Evolutionary conservation across 2,113 vertebrate genomes (phyloP), one percentile per base, ranked within the genome.

Genomic region (Petromus typicus): DNA sequence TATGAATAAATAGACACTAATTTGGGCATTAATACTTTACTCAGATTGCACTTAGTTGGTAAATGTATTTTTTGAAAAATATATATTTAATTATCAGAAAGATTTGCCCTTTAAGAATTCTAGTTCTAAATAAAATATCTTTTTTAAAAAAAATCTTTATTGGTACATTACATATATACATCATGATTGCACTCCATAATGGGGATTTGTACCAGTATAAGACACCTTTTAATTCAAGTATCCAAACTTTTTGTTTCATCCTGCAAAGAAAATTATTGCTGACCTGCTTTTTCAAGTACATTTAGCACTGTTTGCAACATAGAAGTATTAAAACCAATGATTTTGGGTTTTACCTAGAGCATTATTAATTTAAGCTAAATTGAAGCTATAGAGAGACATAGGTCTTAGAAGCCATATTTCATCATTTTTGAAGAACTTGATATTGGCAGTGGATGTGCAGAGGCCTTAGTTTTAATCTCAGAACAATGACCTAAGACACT

Each of bases 401-500:
- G 10, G 73, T 80, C 71, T 90, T 43, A 14, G 27, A 85, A 37
- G 32, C 87, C 14, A 17, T 90, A 57, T 85, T 92, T 94, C 67
- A 69, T 88, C 56, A n/a, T 63, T 64, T 63, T 73, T 90, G 40
- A 80, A 71, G 94, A n/a, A 43, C 85, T 94, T 64, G 20, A 30
- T 67, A 18, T 84, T 88, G 71, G 83, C 43, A 63, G 5, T 57
- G 17, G 32, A 27, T 17, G 7, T 27, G 10, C 57, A 45, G 78
- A 34, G 76, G 43, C 76, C 67, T n/a, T 8, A 43, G 76, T 64
- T 95, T 96, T 97, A 85, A 88, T 95, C 57, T 85, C 12, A 64
- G 85, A 92, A 64, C 32, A 34, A 5, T 81, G 54, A 75, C 40
- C 63, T 37, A 54, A 83, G 59, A 85, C 63, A 45, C 63, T 69